Evolutionary conservation across 1,140 invertebrate genomes (phyloP).

Genomic region (Pseudomyrmex dendroicus): DNA sequence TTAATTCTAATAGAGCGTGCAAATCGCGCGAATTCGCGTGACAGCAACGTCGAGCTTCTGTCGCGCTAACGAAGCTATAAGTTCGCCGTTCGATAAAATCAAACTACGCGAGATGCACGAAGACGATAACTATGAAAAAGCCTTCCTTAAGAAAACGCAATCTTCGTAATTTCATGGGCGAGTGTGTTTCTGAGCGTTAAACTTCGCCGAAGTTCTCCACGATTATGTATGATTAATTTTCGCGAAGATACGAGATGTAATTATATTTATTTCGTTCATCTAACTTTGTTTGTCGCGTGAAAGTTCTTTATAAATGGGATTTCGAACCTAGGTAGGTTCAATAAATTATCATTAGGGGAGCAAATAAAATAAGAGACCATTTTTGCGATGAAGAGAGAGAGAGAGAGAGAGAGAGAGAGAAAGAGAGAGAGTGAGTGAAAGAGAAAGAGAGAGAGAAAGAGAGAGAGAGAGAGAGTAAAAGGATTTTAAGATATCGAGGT

Average conservation of each 20-base stretch:
- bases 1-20: conserved; percentile 8
- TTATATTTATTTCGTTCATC: neutral
- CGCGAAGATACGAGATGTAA: neutral
- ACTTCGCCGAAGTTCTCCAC: no score
- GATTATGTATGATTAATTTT: neutral
- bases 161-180: neutral
- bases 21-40: conserved; percentile 45
- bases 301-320: neutral
- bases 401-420: no score
- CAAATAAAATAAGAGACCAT: conserved; percentile 26
- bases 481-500: conserved; percentile 55
- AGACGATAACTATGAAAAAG: conserved; percentile 37
- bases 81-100: conserved; percentile 44
- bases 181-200: neutral
- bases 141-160: neutral
- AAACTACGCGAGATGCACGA: conserved; percentile 49
- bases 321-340: neutral
- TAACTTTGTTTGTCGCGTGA: neutral
- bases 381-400: neutral
- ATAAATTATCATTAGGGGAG: conserved; percentile 32
- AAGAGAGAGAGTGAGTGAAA: no score
- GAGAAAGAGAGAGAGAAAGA: no score
- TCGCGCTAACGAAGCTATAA: conserved; percentile 37
- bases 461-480: neutral
- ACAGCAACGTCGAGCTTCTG: conserved; percentile 14